Evolutionary conservation across 2,888 invertebrate species (phyloP).

Genomic region (Idaea dimidiata): DNA sequence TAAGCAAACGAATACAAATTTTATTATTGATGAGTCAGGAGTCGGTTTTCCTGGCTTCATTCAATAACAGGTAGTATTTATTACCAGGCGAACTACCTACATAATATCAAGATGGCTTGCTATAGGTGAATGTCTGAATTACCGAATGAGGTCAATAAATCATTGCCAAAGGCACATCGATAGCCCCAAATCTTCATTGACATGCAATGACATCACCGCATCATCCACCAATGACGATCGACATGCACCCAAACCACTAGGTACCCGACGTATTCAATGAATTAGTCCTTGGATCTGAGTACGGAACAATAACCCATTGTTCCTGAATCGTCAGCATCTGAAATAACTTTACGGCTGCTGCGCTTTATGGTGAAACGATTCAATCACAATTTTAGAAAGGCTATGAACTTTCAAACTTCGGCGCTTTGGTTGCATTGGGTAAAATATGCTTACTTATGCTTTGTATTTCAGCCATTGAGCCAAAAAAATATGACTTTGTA

Average conservation of each 20-base stretch:
- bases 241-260: background rate
- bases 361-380: background rate
- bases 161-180: background rate
- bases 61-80: background rate
- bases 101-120: background rate
- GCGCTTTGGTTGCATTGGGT: background rate
- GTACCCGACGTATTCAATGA: slow-evolving; percentile 7
- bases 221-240: background rate
- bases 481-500: background rate
- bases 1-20: too few relatives aligned
- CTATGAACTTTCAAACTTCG: background rate
- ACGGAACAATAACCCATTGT: slow-evolving; percentile 17
- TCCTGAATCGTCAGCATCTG: slow-evolving; percentile 9
- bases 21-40: too few relatives aligned
- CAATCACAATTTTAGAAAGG: background rate
- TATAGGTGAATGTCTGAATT: background rate
- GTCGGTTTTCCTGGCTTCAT: background rate
- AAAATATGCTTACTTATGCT: background rate
- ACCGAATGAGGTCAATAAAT: background rate
- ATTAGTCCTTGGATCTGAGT: slow-evolving; percentile 16
- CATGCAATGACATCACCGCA: background rate
- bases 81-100: too few relatives aligned
- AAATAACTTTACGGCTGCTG: slow-evolving; percentile 10
- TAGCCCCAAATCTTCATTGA: background rate
- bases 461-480: background rate